Evolutionary conservation across 2,113 vertebrate genomes (phyloP), one percentile per base, ranked within the genome.

Genomic region (Psophia crepitans): DNA sequence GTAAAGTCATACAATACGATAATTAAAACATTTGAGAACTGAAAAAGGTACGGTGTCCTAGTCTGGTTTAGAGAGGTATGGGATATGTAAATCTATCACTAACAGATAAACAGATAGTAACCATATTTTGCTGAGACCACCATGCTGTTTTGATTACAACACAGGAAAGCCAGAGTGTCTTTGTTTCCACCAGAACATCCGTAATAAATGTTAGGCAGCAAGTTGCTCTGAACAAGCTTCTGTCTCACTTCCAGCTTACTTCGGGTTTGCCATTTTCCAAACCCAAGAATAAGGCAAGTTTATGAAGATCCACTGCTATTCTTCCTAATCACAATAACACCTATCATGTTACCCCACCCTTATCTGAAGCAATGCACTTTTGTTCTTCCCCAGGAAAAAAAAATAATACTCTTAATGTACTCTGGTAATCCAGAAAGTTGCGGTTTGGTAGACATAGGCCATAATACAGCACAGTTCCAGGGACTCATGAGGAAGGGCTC

Each of bases 221-320:
- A 69, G 27, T 78, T 66, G n/a, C 71, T 64, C 22, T 79, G 85
- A 97, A 78, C 41, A 89, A 82, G 30, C 33, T 93, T 96, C 63
- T 13, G 0, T 57, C 77, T 70, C 51, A 93, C 70, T 93, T 87
- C 66, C 28, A 90, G 64, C 96, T 97, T 95, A 77, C 82, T 92
- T 63, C 30, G 56, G 54, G 32, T 37, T 86, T 95, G 78, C 35
- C 30, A 21, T 85, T 93, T 92, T 94, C 91, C 75, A 58, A 94
- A 96, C 39, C 60, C 16, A 69, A 95, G 82, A 96, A 85, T 87
- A 93, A 93, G 17, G 0, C 70, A 73, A 69, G 57, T 96, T 97
- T 96, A 49, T 94, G 93, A 91, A 96, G 85, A 90, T 93, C 53
- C 16, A 32, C 41, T 63, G 24, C 39, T 65, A 41, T 83, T 87